Conservation (phyloP, 1,140 invertebrate species). For the Akabosia matsudoensis region DNA sequence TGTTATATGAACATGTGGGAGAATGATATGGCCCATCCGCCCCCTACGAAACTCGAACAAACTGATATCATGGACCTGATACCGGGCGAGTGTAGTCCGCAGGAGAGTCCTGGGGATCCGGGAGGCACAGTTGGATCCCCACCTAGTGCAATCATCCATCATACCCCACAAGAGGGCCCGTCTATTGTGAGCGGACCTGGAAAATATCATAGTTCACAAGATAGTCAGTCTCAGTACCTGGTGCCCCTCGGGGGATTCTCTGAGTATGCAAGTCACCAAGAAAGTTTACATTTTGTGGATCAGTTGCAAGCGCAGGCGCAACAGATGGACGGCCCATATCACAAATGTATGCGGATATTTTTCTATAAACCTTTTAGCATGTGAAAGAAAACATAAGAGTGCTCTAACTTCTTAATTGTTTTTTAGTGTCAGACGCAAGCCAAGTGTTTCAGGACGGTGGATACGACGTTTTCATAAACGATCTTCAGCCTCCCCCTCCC, state of each 20-base stretch:
- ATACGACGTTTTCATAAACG: constrained; percentile 40
- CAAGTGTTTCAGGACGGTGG: constrained; percentile 29
- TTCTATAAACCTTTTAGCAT: too few relatives aligned
- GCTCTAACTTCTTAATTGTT: background rate
- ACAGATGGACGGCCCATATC: too few relatives aligned
- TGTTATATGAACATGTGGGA: constrained; percentile 43
- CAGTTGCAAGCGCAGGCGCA: too few relatives aligned
- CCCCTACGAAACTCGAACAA: constrained; percentile 36
- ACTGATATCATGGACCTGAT: constrained; percentile 42
- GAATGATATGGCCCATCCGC: constrained; percentile 28
- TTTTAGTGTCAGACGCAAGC: constrained; percentile 39
- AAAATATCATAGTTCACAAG: background rate
- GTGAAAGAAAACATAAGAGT: background rate
- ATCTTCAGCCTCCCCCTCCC: constrained; percentile 27
- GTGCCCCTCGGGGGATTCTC: constrained; percentile 30
- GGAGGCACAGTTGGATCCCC: background rate
- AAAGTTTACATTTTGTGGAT: too few relatives aligned
- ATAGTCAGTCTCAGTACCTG: constrained; percentile 32
- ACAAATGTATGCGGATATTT: too few relatives aligned
- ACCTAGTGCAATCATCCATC: constrained; percentile 4
- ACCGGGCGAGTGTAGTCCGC: too few relatives aligned
- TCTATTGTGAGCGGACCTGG: background rate
- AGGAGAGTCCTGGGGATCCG: background rate
- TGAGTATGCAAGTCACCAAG: constrained; percentile 24
- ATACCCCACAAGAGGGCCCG: background rate